phyloP scores from a whole-genome alignment of 2,797 vertebrate genomes.

The Pempheris klunzingeri region DNA sequence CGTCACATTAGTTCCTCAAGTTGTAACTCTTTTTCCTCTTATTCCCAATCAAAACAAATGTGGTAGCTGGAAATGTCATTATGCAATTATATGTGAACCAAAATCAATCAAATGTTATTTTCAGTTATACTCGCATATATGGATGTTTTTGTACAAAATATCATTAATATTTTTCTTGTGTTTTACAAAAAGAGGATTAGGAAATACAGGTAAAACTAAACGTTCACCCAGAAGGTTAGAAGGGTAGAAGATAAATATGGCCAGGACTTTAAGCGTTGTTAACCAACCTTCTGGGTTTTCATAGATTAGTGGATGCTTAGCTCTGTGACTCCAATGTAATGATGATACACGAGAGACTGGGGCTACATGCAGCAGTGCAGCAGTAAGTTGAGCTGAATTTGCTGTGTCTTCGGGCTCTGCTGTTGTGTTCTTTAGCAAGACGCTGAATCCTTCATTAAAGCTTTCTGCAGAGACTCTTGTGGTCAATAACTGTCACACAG shows the following conservation, averaged over 20 bases:
- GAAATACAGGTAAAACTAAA: too few species aligned
- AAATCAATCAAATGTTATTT: neutral
- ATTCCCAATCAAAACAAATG: neutral
- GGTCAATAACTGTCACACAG: conserved; percentile 5
- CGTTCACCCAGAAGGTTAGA: too few species aligned
- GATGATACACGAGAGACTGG: neutral
- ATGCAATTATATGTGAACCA: neutral
- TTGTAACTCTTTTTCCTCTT: neutral
- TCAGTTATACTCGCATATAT: neutral
- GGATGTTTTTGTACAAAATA: neutral
- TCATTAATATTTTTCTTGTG: neutral
- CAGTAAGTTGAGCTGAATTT: neutral
- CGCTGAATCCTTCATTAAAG: neutral
- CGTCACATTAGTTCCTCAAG: neutral
- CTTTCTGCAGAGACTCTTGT: neutral
- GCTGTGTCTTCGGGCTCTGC: too few species aligned
- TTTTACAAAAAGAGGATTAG: neutral
- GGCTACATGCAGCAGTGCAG: neutral
- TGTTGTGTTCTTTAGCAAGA: neutral
- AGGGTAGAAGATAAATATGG: too few species aligned
- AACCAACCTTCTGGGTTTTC: too few species aligned
- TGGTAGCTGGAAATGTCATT: neutral
- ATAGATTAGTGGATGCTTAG: too few species aligned
- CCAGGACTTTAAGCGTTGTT: too few species aligned
- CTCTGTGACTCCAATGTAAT: neutral